Evolutionary conservation across 2,797 vertebrate genomes (phyloP).

Genomic region (Vultur gryphus): DNA sequence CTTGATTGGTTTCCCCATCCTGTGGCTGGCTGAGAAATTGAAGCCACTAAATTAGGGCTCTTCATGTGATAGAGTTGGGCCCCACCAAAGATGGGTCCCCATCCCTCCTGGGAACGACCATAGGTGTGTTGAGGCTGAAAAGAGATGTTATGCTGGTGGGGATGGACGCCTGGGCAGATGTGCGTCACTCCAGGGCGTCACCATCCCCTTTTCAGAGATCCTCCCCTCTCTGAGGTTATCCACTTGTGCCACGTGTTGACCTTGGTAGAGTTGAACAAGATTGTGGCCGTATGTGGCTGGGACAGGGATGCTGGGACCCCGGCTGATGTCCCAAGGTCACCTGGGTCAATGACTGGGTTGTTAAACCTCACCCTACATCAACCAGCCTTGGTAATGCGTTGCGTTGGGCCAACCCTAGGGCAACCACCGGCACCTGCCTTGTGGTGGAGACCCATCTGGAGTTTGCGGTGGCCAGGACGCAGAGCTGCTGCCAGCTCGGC

Average conservation of each 20-base stretch:
- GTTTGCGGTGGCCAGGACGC: neutral
- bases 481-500: neutral
- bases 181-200: neutral
- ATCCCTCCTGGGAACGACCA: neutral
- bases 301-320: neutral
- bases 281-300: neutral
- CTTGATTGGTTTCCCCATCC: neutral
- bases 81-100: neutral
- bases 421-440: neutral
- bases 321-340: neutral
- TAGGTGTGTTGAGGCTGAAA: neutral
- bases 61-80: neutral
- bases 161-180: neutral
- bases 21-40: neutral
- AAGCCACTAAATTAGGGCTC: neutral
- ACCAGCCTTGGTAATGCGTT: neutral
- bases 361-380: neutral
- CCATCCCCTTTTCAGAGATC: neutral
- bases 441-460: neutral
- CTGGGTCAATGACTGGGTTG: neutral
- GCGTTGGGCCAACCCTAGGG: neutral
- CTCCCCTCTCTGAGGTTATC: neutral
- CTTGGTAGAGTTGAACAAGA: neutral
- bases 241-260: accelerated
- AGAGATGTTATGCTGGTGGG: neutral